Percentiles rank a stretch among this genome's conserved stretches.
Evolutionary conservation across 2,888 invertebrate genomes (phyloP).

Genomic region (Dryocosmus kuriphilus): DNA sequence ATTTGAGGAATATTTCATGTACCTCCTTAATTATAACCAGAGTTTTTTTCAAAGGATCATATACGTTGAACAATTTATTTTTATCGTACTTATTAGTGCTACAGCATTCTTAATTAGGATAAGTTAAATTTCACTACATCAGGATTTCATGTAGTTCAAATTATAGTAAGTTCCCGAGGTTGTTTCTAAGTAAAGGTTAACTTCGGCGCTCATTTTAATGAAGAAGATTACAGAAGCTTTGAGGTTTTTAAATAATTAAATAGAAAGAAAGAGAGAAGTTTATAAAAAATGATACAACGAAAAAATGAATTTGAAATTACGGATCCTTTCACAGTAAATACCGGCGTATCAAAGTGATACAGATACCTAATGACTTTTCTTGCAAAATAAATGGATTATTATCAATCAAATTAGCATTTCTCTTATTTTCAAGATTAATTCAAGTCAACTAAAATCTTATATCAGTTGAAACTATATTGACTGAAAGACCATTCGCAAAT

Average conservation of each 20-base stretch:
- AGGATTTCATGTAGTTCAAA: not conserved
- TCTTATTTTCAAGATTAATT: not conserved
- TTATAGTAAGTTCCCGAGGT: conserved; percentile 5
- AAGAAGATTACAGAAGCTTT: not conserved
- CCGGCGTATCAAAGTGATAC: too few relatives aligned
- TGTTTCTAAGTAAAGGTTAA: not conserved
- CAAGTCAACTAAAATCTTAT: not conserved
- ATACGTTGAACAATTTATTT: too few relatives aligned
- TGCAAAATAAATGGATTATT: too few relatives aligned
- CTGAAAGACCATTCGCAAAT: conserved; percentile 13
- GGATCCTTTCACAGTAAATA: too few relatives aligned
- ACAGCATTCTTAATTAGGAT: not conserved
- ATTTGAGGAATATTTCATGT: too few relatives aligned
- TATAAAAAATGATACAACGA: too few relatives aligned
- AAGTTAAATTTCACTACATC: conserved; percentile 6
- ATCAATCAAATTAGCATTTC: not conserved
- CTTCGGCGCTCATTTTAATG: not conserved
- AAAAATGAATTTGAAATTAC: not conserved
- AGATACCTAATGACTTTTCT: too few relatives aligned
- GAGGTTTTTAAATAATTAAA: not conserved
- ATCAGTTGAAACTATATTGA: conserved; percentile 10
- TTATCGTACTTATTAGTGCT: not conserved
- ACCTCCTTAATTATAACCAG: too few relatives aligned
- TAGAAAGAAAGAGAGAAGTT: too few relatives aligned
- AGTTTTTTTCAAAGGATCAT: too few relatives aligned